Percentiles rank a stretch among this genome's conserved stretches.
These are phyloP conservation scores for Drosophila pallidifrons DNA, from an alignment of 1,140 invertebrate genomes.

Conservation along the genomic window DNA sequence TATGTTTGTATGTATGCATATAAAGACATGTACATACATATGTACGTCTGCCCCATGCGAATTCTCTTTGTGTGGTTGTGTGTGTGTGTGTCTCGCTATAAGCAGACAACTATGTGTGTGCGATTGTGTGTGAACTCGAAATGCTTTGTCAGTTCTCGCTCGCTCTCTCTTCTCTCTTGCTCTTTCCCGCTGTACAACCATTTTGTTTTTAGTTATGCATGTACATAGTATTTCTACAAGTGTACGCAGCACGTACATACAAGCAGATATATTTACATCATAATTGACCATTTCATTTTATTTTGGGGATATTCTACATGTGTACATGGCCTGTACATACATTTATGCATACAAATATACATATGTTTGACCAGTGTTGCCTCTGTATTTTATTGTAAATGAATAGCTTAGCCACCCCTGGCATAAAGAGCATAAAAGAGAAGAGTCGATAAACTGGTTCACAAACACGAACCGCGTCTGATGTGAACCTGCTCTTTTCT, in stretches of 20 bases:
- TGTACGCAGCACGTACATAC: conserved; percentile 12
- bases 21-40: conserved; percentile 25
- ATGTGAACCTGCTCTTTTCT: conserved; percentile 41
- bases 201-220: conserved; percentile 34
- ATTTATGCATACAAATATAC: conserved; percentile 23
- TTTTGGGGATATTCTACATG: neutral
- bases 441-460: conserved; percentile 45
- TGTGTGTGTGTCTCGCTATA: conserved; percentile 31
- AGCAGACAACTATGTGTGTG: conserved; percentile 39
- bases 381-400: conserved; percentile 7
- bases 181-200: conserved; percentile 16
- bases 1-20: conserved; percentile 28
- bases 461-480: conserved; percentile 31
- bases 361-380: conserved; percentile 38
- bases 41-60: conserved; percentile 46
- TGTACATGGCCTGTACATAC: conserved; percentile 33
- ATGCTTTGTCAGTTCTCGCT: conserved; percentile 45
- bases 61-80: conserved; percentile 34
- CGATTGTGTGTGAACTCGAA: conserved; percentile 38
- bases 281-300: conserved; percentile 20
- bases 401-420: conserved; percentile 46
- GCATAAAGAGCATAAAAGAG: conserved; percentile 23
- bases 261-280: conserved; percentile 22
- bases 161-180: neutral
- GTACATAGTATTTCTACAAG: conserved; percentile 13